Conservation (phyloP, 35 echinoderm and acorn worm genomes). For the Nesometra sesokonis region DNA sequence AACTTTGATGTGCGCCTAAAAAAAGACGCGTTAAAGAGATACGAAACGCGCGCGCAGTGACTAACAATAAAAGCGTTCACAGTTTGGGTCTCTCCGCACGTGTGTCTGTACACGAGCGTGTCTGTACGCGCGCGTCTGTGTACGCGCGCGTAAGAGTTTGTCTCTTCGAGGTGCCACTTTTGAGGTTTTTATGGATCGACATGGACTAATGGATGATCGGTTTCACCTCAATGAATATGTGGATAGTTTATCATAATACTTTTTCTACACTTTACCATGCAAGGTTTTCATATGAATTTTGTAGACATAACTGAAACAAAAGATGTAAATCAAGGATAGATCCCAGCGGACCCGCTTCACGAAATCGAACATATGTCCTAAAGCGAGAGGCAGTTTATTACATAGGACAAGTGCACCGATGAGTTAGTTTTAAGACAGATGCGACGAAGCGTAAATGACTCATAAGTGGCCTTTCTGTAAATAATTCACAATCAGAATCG, state of each 20-base stretch:
- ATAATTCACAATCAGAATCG: neutral
- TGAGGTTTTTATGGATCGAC: too few species aligned
- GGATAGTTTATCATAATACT: neutral
- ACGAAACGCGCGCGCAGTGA: too few species aligned
- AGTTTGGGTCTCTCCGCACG: too few species aligned
- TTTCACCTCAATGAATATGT: neutral
- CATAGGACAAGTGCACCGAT: neutral
- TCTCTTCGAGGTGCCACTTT: too few species aligned
- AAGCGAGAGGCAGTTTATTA: neutral
- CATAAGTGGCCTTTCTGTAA: neutral
- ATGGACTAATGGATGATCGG: neutral
- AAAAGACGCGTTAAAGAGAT: too few species aligned
- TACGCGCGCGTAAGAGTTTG: too few species aligned
- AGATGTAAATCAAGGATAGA: neutral
- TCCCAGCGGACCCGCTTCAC: neutral
- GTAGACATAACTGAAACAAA: neutral
- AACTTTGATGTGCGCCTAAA: too few species aligned
- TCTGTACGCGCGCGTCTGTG: too few species aligned
- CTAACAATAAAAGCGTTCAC: too few species aligned
- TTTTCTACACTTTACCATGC: neutral
- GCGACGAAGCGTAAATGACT: neutral
- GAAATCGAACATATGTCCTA: neutral
- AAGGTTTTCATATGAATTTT: neutral
- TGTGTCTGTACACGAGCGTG: too few species aligned
- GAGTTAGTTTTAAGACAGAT: neutral